These are phyloP conservation scores for Gulo gulo DNA, from an alignment of 2,113 vertebrate genomes.

Conservation along the genomic window DNA sequence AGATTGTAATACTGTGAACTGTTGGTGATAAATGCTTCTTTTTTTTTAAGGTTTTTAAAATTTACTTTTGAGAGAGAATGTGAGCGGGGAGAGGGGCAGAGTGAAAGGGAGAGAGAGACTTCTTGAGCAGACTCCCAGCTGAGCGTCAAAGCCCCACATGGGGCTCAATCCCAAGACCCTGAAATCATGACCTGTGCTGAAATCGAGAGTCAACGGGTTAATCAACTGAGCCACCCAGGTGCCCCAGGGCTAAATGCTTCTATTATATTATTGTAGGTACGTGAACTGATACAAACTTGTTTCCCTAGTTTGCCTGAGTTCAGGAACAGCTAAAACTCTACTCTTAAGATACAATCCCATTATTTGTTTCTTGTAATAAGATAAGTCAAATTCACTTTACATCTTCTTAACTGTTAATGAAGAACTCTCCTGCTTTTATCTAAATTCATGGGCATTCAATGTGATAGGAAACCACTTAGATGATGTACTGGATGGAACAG, in stretches of 20 bases:
- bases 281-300: not conserved
- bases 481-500: not conserved
- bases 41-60: not conserved
- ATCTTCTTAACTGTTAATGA: not conserved
- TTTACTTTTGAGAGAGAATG: not conserved
- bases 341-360: not conserved
- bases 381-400: constrained; percentile 23
- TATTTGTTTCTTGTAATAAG: constrained; percentile 26
- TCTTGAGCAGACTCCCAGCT: not conserved
- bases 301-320: not conserved
- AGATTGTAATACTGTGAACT: not conserved
- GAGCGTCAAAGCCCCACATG: not conserved
- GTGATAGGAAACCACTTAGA: constrained; percentile 28
- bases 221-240: not conserved
- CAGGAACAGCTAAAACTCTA: constrained; percentile 3
- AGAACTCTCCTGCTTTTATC: not conserved
- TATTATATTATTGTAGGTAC: not conserved
- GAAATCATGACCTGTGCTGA: not conserved
- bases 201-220: not conserved
- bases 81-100: not conserved
- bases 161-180: not conserved
- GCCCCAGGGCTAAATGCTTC: not conserved
- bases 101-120: not conserved
- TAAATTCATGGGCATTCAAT: not conserved
- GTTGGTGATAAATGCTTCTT: constrained; percentile 20